phyloP scores from a whole-genome alignment of 2,888 invertebrate species.

The Coremacera marginata region DNA sequence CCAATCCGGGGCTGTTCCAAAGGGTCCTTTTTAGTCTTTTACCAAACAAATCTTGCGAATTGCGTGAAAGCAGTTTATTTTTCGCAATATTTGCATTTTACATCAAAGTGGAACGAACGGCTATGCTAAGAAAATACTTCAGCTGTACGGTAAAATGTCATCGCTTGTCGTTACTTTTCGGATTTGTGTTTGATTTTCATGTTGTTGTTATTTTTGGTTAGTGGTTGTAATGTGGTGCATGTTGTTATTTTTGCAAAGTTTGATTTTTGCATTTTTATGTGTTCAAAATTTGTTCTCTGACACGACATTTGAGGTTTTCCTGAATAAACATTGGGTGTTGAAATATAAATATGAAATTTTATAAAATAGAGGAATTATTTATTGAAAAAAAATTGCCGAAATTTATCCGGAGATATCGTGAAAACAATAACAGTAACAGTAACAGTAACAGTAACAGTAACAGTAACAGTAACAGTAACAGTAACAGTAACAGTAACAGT shows the following conservation, averaged over 20 bases:
- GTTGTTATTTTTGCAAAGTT: neutral
- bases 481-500: too few relatives aligned
- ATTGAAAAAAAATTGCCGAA: neutral
- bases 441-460: too few relatives aligned
- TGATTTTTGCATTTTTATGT: neutral
- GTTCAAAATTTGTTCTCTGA: conserved; percentile 15
- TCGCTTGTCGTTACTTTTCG: conserved; percentile 35
- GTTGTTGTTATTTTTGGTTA: conserved; percentile 25
- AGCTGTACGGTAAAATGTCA: conserved; percentile 34
- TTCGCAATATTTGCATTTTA: conserved; percentile 31
- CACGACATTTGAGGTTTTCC: conserved; percentile 4
- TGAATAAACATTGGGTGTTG: neutral
- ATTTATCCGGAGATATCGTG: neutral
- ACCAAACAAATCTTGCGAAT: conserved; percentile 20
- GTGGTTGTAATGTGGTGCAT: neutral
- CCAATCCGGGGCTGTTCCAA: neutral
- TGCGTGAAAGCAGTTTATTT: conserved; percentile 29
- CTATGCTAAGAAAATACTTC: neutral
- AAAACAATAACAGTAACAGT: neutral
- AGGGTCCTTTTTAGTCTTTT: neutral
- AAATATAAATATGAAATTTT: neutral
- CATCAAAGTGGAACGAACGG: conserved; percentile 26
- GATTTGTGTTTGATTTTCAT: conserved; percentile 41
- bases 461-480: too few relatives aligned
- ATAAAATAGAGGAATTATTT: neutral